Conservation (phyloP, 2,888 invertebrate species). For the Drosophila melanocephala region DNA sequence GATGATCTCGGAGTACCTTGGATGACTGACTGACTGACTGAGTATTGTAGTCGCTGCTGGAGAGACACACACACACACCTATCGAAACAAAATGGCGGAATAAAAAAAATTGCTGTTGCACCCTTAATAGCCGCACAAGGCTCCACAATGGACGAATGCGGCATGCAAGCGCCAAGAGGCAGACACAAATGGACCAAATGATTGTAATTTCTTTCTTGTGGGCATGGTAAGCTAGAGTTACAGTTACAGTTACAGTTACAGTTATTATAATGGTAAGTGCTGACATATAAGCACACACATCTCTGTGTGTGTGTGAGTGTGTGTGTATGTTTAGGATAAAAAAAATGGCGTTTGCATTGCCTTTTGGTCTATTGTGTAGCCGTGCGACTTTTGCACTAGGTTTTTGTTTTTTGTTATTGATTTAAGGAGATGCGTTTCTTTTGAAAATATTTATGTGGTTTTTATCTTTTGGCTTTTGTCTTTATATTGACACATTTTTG, state of each 20-base stretch:
- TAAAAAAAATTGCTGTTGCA: slow-evolving; percentile 21
- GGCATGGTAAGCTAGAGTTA: slow-evolving; percentile 31
- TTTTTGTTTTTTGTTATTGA: slow-evolving; percentile 71
- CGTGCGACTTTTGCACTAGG: slow-evolving; percentile 76
- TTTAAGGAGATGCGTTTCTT: slow-evolving; percentile 21
- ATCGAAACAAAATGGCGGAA: neutral
- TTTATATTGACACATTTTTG: slow-evolving; percentile 85
- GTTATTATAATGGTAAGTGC: slow-evolving; percentile 32
- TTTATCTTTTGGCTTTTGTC: slow-evolving; percentile 78
- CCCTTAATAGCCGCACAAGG: slow-evolving; percentile 62
- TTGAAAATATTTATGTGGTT: slow-evolving; percentile 26
- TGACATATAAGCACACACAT: slow-evolving; percentile 27
- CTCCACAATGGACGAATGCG: slow-evolving; percentile 77
- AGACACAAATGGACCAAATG: slow-evolving; percentile 38
- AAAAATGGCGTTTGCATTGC: slow-evolving; percentile 58
- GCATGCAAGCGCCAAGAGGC: slow-evolving; percentile 54
- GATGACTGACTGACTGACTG: neutral
- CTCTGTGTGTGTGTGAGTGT: neutral
- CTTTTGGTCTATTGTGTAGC: slow-evolving; percentile 83
- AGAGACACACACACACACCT: slow-evolving; percentile 24
- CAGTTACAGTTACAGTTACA: slow-evolving; percentile 33
- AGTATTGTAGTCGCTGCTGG: neutral
- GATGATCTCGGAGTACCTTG: neutral
- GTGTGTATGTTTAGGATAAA: neutral
- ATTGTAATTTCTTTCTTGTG: slow-evolving; percentile 18